A percentile compares a stretch with the other conserved stretches of the same genome.
phyloP scores from a whole-genome alignment of 2,797 vertebrate species.

The Decapterus maruadsi region DNA sequence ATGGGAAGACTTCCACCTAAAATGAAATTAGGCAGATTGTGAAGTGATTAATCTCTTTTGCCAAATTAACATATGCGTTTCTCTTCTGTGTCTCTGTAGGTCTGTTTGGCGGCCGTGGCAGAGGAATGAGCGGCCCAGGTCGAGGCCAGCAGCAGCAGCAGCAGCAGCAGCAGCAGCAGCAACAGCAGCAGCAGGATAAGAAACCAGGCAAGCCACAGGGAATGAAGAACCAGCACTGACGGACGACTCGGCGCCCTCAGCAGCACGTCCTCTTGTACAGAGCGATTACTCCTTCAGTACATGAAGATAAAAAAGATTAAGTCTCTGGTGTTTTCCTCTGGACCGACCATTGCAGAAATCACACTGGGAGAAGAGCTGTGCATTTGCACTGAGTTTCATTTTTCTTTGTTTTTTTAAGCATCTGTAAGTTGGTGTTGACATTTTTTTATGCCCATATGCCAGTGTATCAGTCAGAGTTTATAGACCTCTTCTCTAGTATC shows the following conservation, averaged over 20 bases:
- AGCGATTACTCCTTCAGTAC: constrained; percentile 36
- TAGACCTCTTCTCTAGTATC: constrained; percentile 16
- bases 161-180: constrained; percentile 78
- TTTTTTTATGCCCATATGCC: constrained; percentile 18
- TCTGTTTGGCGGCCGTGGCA: constrained; percentile 86
- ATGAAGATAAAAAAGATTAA: constrained; percentile 21
- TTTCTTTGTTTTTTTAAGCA: constrained; percentile 47
- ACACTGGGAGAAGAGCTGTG: constrained; percentile 49
- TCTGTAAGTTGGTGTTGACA: constrained; percentile 33
- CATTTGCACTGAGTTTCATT: constrained; percentile 50
- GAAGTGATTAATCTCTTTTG: too few species aligned
- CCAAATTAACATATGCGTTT: background rate
- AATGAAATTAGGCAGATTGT: too few species aligned
- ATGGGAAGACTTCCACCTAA: too few species aligned
- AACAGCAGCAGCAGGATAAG: constrained; percentile 89
- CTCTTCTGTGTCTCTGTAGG: constrained; percentile 44
- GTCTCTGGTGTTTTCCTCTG: constrained; percentile 47
- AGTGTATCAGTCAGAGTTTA: constrained; percentile 26
- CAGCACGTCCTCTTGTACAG: constrained; percentile 28
- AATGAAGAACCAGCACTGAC: constrained; percentile 91
- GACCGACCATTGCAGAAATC: constrained; percentile 26
- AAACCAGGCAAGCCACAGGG: constrained; percentile 91
- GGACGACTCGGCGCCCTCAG: background rate
- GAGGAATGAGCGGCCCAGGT: constrained; percentile 87
- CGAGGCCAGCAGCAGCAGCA: constrained; percentile 87